Evolutionary conservation across 2,113 vertebrate species (phyloP), one percentile per base, ranked within the genome.

Genomic region (Colaptes auratus): DNA sequence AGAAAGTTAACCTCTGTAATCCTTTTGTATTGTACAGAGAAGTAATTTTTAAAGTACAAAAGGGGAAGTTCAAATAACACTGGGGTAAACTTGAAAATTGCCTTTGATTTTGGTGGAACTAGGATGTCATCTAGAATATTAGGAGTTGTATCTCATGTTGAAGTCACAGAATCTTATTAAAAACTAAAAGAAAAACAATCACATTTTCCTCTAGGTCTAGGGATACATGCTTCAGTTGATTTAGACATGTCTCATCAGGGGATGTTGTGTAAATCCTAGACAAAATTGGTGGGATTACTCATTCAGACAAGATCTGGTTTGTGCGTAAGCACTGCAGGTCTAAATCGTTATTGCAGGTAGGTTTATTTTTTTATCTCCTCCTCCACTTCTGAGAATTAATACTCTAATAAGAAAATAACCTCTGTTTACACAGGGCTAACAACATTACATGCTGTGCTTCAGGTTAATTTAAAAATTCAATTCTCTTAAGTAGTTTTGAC

Each of bases 341-440:
- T 81, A 72, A 90, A 72, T 23, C 0, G 9, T 60, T 30, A 44
- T 20, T 90, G 61, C 50, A 58, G 72, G 56, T 77, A 66, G 33
- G 13, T 81, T 88, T 66, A 15, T 16, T 72, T 84, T 82, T 77
- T 89, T 24, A 50, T 88, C 72, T 86, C 78, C 31, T 69, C 81
- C 58, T 93, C 42, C 58, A 53, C 73, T 94, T 95, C 69, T 88
- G 80, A 96, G 80, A 95, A 95, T 88, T 94, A 94, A 94, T 90
- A 88, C 61, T 23, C 13, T 84, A 89, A 92, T 86, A 91, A 81
- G 70, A 88, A 94, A 93, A 86, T 81, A 86, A 58, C 64, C 36
- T 80, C 86, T 90, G 88, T 93, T 94, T 94, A 90, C 73, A 86
- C 58, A 92, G 76, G 63, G 44, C 76, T 86, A 95, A 93, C 88